phyloP scores from a whole-genome alignment of 2,888 invertebrate species.

The Plusia festucae region DNA sequence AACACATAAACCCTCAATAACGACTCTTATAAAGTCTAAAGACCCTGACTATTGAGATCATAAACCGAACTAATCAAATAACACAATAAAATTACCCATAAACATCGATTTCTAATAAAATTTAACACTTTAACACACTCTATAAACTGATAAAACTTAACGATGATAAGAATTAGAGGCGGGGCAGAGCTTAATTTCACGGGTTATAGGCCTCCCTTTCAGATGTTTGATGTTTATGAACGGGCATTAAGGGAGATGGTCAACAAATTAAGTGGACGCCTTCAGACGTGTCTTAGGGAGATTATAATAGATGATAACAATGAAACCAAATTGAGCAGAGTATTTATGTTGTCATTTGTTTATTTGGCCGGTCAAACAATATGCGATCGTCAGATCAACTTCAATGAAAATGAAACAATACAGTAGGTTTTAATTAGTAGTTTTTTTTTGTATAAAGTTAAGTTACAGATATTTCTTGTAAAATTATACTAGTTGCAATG shows the following conservation, averaged over 20 bases:
- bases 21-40: slow-evolving; percentile 7
- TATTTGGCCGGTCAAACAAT: no score
- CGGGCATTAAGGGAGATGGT: slow-evolving; percentile 74
- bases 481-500: no score
- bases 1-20: not conserved
- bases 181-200: slow-evolving; percentile 76
- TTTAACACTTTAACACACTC: slow-evolving; percentile 57
- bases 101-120: slow-evolving; percentile 57
- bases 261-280: slow-evolving; percentile 84
- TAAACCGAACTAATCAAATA: slow-evolving; percentile 49
- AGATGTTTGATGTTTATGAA: slow-evolving; percentile 83
- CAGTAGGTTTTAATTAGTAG: no score
- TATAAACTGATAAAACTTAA: slow-evolving; percentile 63
- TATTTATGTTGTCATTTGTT: no score
- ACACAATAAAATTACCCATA: slow-evolving; percentile 40
- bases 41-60: slow-evolving; percentile 20
- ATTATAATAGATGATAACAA: slow-evolving; percentile 58
- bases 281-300: slow-evolving; percentile 59
- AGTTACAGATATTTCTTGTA: no score
- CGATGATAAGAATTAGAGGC: slow-evolving; percentile 66
- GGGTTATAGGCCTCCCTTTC: slow-evolving; percentile 74
- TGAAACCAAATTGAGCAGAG: not conserved
- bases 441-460: no score
- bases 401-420: not conserved
- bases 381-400: no score